phyloP scores from a whole-genome alignment of 2,888 invertebrate genomes.

The Ferdinandea cuprea region DNA sequence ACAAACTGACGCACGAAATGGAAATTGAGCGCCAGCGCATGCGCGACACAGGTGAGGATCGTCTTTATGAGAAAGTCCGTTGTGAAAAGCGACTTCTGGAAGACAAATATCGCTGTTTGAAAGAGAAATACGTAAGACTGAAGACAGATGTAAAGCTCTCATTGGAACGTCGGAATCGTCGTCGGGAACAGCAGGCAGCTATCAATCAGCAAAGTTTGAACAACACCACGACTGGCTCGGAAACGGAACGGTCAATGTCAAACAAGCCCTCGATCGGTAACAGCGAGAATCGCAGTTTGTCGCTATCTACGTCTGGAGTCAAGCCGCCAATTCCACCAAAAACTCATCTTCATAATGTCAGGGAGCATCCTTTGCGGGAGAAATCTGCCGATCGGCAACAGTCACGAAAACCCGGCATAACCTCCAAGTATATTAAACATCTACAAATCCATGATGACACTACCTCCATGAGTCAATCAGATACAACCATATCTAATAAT shows the following conservation, averaged over 20 bases:
- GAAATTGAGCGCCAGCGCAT: slow-evolving; percentile 83
- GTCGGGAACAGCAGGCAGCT: slow-evolving; percentile 85
- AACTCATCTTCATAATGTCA: slow-evolving; percentile 76
- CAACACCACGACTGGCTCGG: slow-evolving; percentile 89
- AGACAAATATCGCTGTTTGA: slow-evolving; percentile 91
- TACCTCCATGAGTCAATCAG: slow-evolving; percentile 82
- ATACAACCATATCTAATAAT: slow-evolving; percentile 83
- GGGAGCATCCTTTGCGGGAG: slow-evolving; percentile 71
- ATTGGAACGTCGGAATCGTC: slow-evolving; percentile 88
- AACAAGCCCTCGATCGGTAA: slow-evolving; percentile 86
- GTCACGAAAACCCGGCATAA: slow-evolving; percentile 78
- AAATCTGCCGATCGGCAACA: slow-evolving; percentile 75
- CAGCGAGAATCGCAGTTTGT: slow-evolving; percentile 80
- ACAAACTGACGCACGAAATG: slow-evolving; percentile 85
- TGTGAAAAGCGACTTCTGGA: slow-evolving; percentile 89
- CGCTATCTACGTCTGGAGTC: slow-evolving; percentile 58
- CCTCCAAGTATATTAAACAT: slow-evolving; percentile 82
- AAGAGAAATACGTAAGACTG: slow-evolving; percentile 91
- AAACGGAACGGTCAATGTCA: slow-evolving; percentile 91
- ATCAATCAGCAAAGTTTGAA: slow-evolving; percentile 78
- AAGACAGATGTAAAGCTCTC: slow-evolving; percentile 92
- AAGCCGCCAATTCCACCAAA: slow-evolving; percentile 81
- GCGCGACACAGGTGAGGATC: slow-evolving; percentile 83
- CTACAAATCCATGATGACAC: slow-evolving; percentile 81
- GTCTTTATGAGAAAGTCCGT: slow-evolving; percentile 86